These are phyloP conservation scores for Scaptodrosophila latifasciaeformis DNA, from an alignment of 2,888 invertebrate species.

Conservation along the genomic window DNA sequence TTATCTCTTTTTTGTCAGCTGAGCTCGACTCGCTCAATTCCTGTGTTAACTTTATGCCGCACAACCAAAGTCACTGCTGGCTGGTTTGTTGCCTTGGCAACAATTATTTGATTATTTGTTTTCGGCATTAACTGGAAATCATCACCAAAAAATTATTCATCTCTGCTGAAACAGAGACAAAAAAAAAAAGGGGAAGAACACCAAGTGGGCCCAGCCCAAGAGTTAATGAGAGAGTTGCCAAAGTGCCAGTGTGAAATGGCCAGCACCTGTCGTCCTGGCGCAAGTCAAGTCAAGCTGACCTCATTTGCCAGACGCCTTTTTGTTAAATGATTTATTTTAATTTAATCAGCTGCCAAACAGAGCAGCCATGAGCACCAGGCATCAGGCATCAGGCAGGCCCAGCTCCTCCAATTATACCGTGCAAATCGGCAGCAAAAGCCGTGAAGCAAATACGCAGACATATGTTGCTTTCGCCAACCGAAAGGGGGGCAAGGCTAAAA, in stretches of 20 bases:
- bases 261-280: slow-evolving; percentile 43
- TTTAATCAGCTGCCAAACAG: slow-evolving; percentile 67
- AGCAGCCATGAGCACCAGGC: slow-evolving; percentile 61
- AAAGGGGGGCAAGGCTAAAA: slow-evolving; percentile 25
- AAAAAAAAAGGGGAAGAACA: no score
- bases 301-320: slow-evolving; percentile 45
- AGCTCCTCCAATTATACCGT: slow-evolving; percentile 59
- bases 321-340: slow-evolving; percentile 63
- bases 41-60: no score
- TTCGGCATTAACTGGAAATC: no score
- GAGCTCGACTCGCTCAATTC: no score
- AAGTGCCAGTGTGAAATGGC: background rate
- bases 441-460: slow-evolving; percentile 58
- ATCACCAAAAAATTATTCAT: no score
- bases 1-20: slow-evolving; percentile 67
- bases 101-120: no score
- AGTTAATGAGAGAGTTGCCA: background rate
- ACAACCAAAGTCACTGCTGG: no score
- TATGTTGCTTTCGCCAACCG: slow-evolving; percentile 58
- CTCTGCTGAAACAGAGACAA: slow-evolving; percentile 22
- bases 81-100: no score
- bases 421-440: slow-evolving; percentile 66
- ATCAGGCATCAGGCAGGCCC: slow-evolving; percentile 24
- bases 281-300: slow-evolving; percentile 30
- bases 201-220: no score